Evolutionary conservation across 2,113 vertebrate genomes (phyloP), one percentile per base, ranked within the genome.

Genomic region (Dipodomys spectabilis): DNA sequence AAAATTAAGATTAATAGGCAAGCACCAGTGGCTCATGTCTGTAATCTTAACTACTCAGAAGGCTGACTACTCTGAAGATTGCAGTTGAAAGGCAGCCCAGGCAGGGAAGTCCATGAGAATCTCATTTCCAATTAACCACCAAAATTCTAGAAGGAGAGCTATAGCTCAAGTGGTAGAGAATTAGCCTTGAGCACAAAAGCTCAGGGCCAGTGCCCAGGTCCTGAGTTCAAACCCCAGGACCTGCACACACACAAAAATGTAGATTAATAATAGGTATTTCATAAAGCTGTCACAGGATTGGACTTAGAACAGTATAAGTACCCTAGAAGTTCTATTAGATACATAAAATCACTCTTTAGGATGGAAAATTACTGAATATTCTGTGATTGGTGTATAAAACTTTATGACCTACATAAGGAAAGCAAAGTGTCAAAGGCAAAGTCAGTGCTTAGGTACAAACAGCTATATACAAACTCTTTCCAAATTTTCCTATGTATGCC

Each of bases 341-440:
- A 67, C 11, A 57, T 74, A 69, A 81, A 80, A 57, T 35, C 71
- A 72, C 28, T 67, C 8, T 69, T 67, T 53, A 78, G 4, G 68
- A 44, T 82, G 28, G 32, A 32, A 92, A 96, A 96, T 87, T 62
- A 82, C 28, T 71, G 53, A 75, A 27, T 77, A 88, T 88, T 73
- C 44, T 92, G 60, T 82, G 30, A 28, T 44, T 53, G 16, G 9
- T 93, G 23, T 84, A 13, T 71, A 69, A 88, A 88, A 28, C 53
- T 95, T 91, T 91, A 91, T 67, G 27, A 94, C 28, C 32, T 84
- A 67, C 20, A 28, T 39, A 92, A 13, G 11, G 77, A 60, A 92
- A 86, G 28, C 30, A 53, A 90, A 90, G 82, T 81, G 35, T 84
- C 77, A 89, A 94, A 82, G 90, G 45, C 35, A 96, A 65, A 93